Conservation (phyloP, 1,140 invertebrate species). For the Anastrepha ludens region DNA sequence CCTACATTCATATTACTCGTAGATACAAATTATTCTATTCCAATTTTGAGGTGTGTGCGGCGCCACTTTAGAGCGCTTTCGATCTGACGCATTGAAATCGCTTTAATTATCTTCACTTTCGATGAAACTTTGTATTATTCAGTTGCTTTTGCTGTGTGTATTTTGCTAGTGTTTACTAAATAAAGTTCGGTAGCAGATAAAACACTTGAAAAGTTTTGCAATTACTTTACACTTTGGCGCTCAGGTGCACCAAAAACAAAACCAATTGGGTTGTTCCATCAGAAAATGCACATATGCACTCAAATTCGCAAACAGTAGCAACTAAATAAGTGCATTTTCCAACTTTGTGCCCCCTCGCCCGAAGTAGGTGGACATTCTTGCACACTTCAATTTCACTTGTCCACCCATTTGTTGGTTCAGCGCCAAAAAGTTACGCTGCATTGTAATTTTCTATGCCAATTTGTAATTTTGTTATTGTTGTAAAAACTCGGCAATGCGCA, state of each 20-base stretch:
- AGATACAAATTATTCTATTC: not conserved
- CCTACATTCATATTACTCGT: not conserved
- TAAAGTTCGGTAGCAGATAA: slow-evolving; percentile 27
- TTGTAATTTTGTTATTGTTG: not conserved
- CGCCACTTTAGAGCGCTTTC: not conserved
- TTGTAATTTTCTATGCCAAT: slow-evolving; percentile 18
- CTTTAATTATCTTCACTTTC: slow-evolving; percentile 46
- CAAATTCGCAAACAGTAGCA: not conserved
- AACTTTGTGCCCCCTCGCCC: not conserved
- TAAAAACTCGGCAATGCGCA: not conserved
- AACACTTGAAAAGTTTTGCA: slow-evolving; percentile 45
- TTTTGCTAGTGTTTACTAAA: not conserved
- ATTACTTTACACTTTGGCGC: slow-evolving; percentile 12
- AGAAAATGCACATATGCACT: not conserved
- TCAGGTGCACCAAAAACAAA: not conserved
- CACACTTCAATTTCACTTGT: not conserved
- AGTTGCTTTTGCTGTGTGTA: not conserved
- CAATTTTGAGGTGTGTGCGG: not conserved
- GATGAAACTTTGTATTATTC: not conserved
- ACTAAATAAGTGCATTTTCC: not conserved
- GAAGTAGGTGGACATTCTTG: not conserved
- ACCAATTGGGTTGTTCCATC: too few species aligned
- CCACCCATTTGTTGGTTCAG: not conserved
- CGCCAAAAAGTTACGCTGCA: not conserved
- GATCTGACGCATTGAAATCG: not conserved